These are phyloP conservation scores for Pseudochirops cupreus DNA, from an alignment of 2,797 vertebrate genomes.

Conservation along the genomic window DNA sequence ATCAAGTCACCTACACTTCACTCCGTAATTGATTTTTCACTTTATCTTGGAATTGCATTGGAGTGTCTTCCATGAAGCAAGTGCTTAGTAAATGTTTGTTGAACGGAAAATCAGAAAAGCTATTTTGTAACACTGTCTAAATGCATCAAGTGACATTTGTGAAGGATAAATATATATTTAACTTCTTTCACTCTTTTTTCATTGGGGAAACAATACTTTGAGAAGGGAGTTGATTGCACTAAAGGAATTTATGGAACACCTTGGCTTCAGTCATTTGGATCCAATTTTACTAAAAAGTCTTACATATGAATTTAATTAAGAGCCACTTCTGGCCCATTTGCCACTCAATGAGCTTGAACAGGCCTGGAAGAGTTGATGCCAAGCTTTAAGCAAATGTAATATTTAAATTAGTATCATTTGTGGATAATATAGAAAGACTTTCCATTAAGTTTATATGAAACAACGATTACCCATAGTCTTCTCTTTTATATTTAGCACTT, in stretches of 20 bases:
- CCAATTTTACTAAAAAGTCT: constrained; percentile 67
- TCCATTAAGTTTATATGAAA: constrained; percentile 30
- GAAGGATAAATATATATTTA: constrained; percentile 3
- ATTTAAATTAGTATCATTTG: constrained; percentile 42
- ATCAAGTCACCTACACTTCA: neutral
- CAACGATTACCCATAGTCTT: neutral
- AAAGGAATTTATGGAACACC: constrained; percentile 55
- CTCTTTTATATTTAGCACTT: neutral
- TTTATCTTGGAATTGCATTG: neutral
- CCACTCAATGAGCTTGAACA: constrained; percentile 64
- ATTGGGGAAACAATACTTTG: constrained; percentile 43
- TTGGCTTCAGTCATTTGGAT: constrained; percentile 54
- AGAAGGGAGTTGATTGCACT: constrained; percentile 27
- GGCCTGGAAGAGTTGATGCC: constrained; percentile 11
- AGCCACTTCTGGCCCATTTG: constrained; percentile 67
- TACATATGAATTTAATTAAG: constrained; percentile 78
- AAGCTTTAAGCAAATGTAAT: constrained; percentile 45
- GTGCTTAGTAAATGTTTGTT: neutral
- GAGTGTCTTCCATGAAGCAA: neutral
- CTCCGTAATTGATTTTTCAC: neutral
- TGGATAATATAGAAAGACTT: constrained; percentile 29
- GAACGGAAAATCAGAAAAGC: neutral
- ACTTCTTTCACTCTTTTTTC: constrained; percentile 62
- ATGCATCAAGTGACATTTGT: constrained; percentile 41
- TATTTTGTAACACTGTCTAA: constrained; percentile 37